These are phyloP conservation scores for Hedya salicella DNA, from an alignment of 2,888 invertebrate genomes.

Conservation along the genomic window DNA sequence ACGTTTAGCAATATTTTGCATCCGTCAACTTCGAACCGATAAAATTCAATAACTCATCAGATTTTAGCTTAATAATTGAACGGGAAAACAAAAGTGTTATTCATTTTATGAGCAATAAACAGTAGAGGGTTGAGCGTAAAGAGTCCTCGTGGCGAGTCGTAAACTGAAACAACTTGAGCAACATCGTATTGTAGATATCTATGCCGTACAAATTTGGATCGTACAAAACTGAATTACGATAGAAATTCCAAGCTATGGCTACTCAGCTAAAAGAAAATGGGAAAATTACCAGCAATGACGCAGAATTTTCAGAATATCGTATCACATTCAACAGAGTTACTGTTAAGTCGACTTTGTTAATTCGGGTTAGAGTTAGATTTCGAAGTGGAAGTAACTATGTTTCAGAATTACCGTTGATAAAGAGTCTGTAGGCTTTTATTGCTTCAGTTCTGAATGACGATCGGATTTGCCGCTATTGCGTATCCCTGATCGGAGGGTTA, in stretches of 20 bases:
- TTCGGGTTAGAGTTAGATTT: not conserved
- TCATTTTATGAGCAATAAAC: slow-evolving; percentile 28
- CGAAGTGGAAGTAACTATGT: too few species aligned
- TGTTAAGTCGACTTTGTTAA: not conserved
- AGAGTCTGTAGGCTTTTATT: slow-evolving; percentile 24
- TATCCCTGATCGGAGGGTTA: not conserved
- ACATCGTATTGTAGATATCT: not conserved
- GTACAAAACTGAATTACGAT: not conserved
- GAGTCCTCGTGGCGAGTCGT: not conserved
- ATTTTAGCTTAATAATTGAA: slow-evolving; percentile 15
- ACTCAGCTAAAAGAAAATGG: not conserved
- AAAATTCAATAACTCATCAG: slow-evolving; percentile 15
- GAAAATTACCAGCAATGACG: not conserved
- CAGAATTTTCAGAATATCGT: not conserved
- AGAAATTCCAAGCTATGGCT: not conserved
- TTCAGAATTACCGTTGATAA: not conserved
- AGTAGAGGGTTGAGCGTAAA: slow-evolving; percentile 16
- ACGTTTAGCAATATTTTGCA: not conserved
- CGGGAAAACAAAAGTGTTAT: slow-evolving; percentile 15
- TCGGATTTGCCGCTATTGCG: not conserved
- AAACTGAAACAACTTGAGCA: not conserved
- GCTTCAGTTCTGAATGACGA: slow-evolving; percentile 9
- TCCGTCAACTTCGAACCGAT: not conserved
- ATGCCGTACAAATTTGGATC: not conserved
- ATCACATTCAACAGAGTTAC: not conserved